These are phyloP conservation scores for Bufo gargarizans DNA, from an alignment of 2,113 vertebrate species.

Conservation along the genomic window DNA sequence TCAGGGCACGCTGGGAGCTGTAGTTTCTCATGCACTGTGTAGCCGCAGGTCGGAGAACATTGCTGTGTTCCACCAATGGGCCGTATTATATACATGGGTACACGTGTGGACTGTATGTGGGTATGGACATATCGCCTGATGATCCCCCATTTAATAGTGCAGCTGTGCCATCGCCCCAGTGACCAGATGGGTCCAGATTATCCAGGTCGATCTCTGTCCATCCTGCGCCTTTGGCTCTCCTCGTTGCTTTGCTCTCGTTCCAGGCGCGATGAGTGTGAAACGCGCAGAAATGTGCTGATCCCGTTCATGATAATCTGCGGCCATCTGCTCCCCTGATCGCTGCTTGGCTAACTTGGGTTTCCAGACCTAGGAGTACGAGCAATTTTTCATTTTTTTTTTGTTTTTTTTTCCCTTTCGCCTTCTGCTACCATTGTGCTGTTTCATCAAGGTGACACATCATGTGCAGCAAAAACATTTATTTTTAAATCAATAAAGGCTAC, in stretches of 20 bases:
- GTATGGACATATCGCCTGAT: not conserved
- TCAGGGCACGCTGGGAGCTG: not conserved
- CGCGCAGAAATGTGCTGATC: conserved; percentile 39
- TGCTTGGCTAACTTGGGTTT: conserved; percentile 21
- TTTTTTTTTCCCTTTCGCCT: not conserved
- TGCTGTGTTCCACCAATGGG: not conserved
- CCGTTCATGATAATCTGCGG: not conserved
- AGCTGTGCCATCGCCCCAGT: not conserved
- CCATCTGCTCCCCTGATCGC: conserved; percentile 22
- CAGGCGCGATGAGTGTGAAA: conserved; percentile 27
- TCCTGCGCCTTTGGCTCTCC: conserved; percentile 17
- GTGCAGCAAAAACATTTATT: not conserved
- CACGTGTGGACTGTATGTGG: not conserved
- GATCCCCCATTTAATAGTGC: not conserved
- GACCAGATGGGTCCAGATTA: conserved; percentile 45
- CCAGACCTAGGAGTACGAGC: conserved; percentile 11
- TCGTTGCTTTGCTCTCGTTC: conserved; percentile 15
- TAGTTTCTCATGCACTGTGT: not conserved
- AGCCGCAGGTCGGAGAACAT: not conserved
- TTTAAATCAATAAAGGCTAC: not conserved
- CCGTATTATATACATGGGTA: not conserved
- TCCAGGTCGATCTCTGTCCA: not conserved
- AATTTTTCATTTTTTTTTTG: not conserved
- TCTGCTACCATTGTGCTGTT: not conserved
- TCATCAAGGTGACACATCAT: not conserved